Evolutionary conservation across 2,113 vertebrate species (phyloP), one percentile per base, ranked within the genome.

Genomic region (Uria aalge): DNA sequence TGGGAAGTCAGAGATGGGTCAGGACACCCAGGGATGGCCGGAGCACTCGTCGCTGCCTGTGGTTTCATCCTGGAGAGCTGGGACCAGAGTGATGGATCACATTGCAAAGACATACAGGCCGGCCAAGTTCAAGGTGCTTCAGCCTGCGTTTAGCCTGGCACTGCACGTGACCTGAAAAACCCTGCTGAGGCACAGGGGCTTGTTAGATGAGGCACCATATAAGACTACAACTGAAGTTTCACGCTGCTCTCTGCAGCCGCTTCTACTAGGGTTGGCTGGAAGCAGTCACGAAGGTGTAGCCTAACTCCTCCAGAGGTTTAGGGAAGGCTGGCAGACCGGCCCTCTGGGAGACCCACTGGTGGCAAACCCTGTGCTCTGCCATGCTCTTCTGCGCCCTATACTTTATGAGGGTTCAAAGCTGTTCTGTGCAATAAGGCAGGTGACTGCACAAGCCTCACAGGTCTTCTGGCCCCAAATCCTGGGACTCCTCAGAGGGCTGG

Each of bases 261-360:
- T n/a, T 82, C 66, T 92, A 29, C 85, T 93, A 30, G 30, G 36
- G 24, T 32, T 72, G 47, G 19, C 74, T 85, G 62, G 57, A 76
- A 88, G 62, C 43, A 36, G 11, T 63, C 38, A 40, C 1, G 3
- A 82, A 76, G 20, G 47, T 0, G 0, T 59, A 85, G 73, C 24
- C 36, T 27, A 62, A 29, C 32, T 94, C 27, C 18, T 57, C 18
- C 60, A 41, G 60, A 53, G 47, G 55, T 78, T 43, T 57, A 40
- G 74, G 64, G 41, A 24, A 73, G 27, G 52, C 71, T 85, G 52
- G 36, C 47, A 81, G 68, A 77, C 8, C 5, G 2, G 34, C 11
- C 26, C 8, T 3, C 5, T 15, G 62, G 11, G 21, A 68, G 16
- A 7, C 24, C 6, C 1, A 38, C 4, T 0, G 0, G 59, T 45